A percentile compares a stretch with the other conserved stretches of the same genome.
Conservation (phyloP, 2,888 invertebrate species). For the Campopleginae sp. region DNA sequence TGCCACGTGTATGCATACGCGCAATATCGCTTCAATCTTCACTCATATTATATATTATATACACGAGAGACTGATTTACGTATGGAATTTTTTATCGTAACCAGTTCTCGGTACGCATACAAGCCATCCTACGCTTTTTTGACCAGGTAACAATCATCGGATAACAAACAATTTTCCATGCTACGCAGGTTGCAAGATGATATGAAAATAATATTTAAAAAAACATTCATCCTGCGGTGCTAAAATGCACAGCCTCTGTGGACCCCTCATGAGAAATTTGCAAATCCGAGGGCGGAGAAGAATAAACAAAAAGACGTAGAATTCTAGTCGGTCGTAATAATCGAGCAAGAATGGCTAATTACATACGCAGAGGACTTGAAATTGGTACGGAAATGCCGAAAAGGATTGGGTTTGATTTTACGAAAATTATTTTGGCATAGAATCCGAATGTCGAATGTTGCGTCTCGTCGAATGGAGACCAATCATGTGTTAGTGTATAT, state of each 20-base stretch:
- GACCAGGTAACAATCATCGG: neutral
- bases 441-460: neutral
- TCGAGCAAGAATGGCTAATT: neutral
- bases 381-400: neutral
- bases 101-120: neutral
- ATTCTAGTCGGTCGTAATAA: neutral
- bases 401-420: neutral
- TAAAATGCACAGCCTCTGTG: no score
- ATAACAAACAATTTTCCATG: neutral
- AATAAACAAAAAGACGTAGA: neutral
- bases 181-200: neutral
- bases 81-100: conserved; percentile 15
- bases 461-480: neutral
- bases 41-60: conserved; percentile 11
- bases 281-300: no score
- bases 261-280: no score
- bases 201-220: neutral
- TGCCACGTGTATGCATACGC: conserved; percentile 59
- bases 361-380: neutral
- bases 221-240: no score
- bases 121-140: neutral
- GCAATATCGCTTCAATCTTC: conserved; percentile 24
- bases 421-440: neutral
- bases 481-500: neutral
- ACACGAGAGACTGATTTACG: conserved; percentile 21